A percentile compares a stretch with the other conserved stretches of the same genome.
Conservation (phyloP, 2,888 invertebrate species). For the Calameuta pallipes region DNA sequence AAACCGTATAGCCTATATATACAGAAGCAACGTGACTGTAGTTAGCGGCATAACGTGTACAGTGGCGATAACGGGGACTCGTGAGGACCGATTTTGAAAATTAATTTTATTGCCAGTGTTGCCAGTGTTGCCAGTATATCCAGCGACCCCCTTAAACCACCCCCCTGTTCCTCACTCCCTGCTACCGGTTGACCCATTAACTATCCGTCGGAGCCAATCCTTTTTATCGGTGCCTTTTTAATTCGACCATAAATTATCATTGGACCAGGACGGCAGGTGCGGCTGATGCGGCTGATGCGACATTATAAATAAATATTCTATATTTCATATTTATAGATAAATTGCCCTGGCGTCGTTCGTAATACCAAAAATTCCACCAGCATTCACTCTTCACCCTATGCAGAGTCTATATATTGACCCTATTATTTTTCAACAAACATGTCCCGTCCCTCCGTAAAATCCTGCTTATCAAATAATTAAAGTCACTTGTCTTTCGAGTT, state of each 20-base stretch:
- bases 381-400: too few species aligned
- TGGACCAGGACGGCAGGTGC: slow-evolving; percentile 14
- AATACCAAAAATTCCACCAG: background rate
- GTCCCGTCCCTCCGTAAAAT: too few species aligned
- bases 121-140: slow-evolving; percentile 19
- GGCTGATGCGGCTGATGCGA: slow-evolving; percentile 52
- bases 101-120: slow-evolving; percentile 31
- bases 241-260: slow-evolving; percentile 50
- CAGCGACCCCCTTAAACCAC: background rate
- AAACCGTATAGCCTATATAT: too few species aligned
- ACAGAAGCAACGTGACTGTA: too few species aligned
- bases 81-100: slow-evolving; percentile 28
- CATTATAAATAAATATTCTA: slow-evolving; percentile 50
- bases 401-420: too few species aligned
- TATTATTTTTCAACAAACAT: too few species aligned
- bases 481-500: too few species aligned
- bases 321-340: slow-evolving; percentile 40
- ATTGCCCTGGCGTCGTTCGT: slow-evolving; percentile 22
- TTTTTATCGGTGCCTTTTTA: slow-evolving; percentile 39
- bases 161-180: too few species aligned
- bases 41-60: slow-evolving; percentile 9
- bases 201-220: slow-evolving; percentile 22
- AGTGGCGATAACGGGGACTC: background rate
- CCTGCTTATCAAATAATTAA: too few species aligned
- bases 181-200: slow-evolving; percentile 24